Percentiles rank a stretch among this genome's conserved stretches.
These are phyloP conservation scores for Anthophora plumipes DNA, from an alignment of 2,888 invertebrate genomes.

Conservation along the genomic window DNA sequence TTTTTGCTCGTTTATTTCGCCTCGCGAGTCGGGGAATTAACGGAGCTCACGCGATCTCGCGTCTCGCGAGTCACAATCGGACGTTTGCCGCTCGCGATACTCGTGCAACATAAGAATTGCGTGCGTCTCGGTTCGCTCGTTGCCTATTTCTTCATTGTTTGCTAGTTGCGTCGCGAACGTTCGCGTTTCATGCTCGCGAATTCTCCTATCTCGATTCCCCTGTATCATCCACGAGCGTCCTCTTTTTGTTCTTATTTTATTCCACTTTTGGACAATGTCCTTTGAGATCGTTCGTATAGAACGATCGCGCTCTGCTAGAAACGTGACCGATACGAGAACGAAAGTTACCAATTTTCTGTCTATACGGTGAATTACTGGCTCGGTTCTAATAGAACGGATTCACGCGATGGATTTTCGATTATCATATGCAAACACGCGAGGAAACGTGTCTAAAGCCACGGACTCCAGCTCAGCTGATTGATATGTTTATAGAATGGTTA, in stretches of 20 bases:
- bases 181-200: conserved; percentile 35
- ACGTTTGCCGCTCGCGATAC: conserved; percentile 27
- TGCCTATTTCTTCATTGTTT: conserved; percentile 63
- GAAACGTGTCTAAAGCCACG: conserved; percentile 14
- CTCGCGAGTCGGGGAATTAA: conserved; percentile 46
- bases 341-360: background rate
- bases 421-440: conserved; percentile 28
- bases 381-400: background rate
- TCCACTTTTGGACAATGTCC: background rate
- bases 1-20: conserved; percentile 48
- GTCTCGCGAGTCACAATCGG: conserved; percentile 53
- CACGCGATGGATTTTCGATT: conserved; percentile 25
- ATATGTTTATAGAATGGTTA: conserved; percentile 84
- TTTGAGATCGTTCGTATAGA: background rate
- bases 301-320: background rate
- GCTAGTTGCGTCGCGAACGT: conserved; percentile 31
- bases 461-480: conserved; percentile 79
- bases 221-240: background rate
- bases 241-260: background rate
- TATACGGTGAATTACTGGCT: background rate
- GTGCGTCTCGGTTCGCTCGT: conserved; percentile 76
- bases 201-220: conserved; percentile 29
- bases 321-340: background rate
- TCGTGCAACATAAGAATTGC: conserved; percentile 64
- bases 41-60: conserved; percentile 64